phyloP scores from a whole-genome alignment of 2,888 invertebrate genomes.

The Phymatocera aterrima region DNA sequence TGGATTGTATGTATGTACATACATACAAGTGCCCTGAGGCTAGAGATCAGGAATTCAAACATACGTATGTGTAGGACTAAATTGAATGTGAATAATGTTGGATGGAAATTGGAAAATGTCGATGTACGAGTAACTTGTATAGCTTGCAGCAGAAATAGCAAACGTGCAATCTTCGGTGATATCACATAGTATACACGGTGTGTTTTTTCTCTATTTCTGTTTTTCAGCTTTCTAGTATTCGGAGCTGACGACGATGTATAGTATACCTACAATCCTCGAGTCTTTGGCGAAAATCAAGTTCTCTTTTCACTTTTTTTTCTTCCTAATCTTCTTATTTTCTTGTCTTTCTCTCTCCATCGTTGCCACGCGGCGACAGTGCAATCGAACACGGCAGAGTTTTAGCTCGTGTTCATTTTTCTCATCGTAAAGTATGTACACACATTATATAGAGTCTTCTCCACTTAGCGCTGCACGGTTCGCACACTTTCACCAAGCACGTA shows the following conservation, averaged over 20 bases:
- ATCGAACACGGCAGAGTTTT: slow-evolving; percentile 43
- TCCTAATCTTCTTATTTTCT: slow-evolving; percentile 57
- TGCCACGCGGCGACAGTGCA: slow-evolving; percentile 55
- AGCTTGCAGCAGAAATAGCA: not conserved
- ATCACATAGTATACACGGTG: not conserved
- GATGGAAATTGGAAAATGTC: not conserved
- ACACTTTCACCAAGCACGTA: slow-evolving; percentile 64
- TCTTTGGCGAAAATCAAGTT: slow-evolving; percentile 17
- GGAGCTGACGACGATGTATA: not conserved
- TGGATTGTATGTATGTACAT: too few species aligned
- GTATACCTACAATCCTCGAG: not conserved
- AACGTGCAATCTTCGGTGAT: slow-evolving; percentile 26
- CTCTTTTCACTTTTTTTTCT: slow-evolving; percentile 47
- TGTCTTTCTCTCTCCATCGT: slow-evolving; percentile 52
- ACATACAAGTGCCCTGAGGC: not conserved
- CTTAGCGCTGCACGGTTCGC: slow-evolving; percentile 58
- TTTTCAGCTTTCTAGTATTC: slow-evolving; percentile 33
- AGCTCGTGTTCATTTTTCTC: slow-evolving; percentile 53
- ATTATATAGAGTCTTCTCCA: too few species aligned
- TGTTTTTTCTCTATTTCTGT: too few species aligned
- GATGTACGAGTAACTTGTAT: too few species aligned
- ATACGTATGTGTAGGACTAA: not conserved
- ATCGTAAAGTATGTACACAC: too few species aligned
- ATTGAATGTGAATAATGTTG: not conserved
- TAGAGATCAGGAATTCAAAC: slow-evolving; percentile 30